Conservation (phyloP, 2,888 invertebrate genomes). For the Aleiodes leptofemur region DNA sequence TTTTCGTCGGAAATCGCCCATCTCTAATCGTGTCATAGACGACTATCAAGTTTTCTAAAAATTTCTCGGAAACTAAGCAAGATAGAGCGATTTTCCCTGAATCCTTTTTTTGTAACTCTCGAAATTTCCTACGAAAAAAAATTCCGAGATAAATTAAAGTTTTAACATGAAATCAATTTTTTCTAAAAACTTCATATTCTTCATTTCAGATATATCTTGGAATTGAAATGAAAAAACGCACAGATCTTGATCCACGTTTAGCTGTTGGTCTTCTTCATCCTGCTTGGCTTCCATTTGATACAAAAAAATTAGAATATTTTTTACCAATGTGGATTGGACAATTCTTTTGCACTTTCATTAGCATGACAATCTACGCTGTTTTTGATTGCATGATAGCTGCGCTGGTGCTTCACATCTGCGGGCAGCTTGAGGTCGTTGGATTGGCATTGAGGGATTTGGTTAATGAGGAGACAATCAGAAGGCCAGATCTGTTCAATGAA, state of each 20-base stretch:
- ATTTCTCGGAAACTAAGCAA: too few relatives aligned
- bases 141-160: too few relatives aligned
- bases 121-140: too few relatives aligned
- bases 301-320: constrained; percentile 57
- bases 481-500: constrained; percentile 19
- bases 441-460: constrained; percentile 47
- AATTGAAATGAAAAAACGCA: constrained; percentile 46
- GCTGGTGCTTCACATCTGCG: constrained; percentile 64
- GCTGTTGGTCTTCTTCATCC: constrained; percentile 50
- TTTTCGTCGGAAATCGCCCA: too few relatives aligned
- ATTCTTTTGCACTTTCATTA: constrained; percentile 56
- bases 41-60: too few relatives aligned
- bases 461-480: constrained; percentile 9
- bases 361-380: constrained; percentile 60
- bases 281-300: constrained; percentile 61
- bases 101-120: too few relatives aligned
- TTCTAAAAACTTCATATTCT: too few relatives aligned
- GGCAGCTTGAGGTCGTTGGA: constrained; percentile 57
- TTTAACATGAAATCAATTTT: too few relatives aligned
- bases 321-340: constrained; percentile 63
- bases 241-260: constrained; percentile 50
- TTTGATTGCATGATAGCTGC: constrained; percentile 62
- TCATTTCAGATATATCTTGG: constrained; percentile 47
- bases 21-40: too few relatives aligned
- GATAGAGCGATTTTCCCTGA: too few relatives aligned